A percentile compares a stretch with the other conserved stretches of the same genome.
These are phyloP conservation scores for Sarcophaga rosellei DNA, from an alignment of 2,888 invertebrate genomes.

Conservation along the genomic window DNA sequence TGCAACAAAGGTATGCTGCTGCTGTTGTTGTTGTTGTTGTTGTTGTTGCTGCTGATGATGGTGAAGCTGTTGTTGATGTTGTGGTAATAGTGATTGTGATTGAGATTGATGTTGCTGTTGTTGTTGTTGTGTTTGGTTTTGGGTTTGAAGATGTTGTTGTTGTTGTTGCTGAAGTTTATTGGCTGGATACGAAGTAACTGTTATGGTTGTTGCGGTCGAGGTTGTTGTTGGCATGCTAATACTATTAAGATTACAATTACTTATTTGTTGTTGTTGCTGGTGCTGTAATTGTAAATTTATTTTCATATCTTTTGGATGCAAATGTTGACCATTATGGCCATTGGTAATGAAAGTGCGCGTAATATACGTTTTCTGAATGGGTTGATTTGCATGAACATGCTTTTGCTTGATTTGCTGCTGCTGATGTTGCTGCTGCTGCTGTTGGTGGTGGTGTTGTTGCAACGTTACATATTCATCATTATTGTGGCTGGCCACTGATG, in stretches of 20 bases:
- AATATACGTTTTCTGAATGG: conserved; percentile 70
- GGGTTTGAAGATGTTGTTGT: conserved; percentile 56
- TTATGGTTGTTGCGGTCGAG: conserved; percentile 57
- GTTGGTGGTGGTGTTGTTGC: conserved; percentile 68
- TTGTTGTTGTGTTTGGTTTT: conserved; percentile 40
- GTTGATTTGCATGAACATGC: conserved; percentile 72
- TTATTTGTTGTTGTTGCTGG: conserved; percentile 52
- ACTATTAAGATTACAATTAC: conserved; percentile 62
- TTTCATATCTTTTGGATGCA: conserved; percentile 75
- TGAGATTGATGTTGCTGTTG: conserved; percentile 65
- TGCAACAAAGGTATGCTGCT: conserved; percentile 62
- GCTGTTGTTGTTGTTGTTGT: no score
- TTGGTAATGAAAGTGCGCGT: conserved; percentile 76
- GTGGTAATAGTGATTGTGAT: conserved; percentile 68
- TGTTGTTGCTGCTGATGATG: conserved; percentile 73
- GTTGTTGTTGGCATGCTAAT: conserved; percentile 5
- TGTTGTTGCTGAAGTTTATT: conserved; percentile 64
- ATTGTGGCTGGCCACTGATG: conserved; percentile 37
- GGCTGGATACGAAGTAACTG: conserved; percentile 62
- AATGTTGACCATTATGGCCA: conserved; percentile 78
- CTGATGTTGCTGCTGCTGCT: conserved; percentile 66
- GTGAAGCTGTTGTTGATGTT: conserved; percentile 71
- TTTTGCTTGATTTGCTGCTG: conserved; percentile 72
- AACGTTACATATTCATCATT: conserved; percentile 79
- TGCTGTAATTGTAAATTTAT: conserved; percentile 46